Evolutionary conservation across 2,797 vertebrate genomes (phyloP).

Genomic region (Synanceia verrucosa): DNA sequence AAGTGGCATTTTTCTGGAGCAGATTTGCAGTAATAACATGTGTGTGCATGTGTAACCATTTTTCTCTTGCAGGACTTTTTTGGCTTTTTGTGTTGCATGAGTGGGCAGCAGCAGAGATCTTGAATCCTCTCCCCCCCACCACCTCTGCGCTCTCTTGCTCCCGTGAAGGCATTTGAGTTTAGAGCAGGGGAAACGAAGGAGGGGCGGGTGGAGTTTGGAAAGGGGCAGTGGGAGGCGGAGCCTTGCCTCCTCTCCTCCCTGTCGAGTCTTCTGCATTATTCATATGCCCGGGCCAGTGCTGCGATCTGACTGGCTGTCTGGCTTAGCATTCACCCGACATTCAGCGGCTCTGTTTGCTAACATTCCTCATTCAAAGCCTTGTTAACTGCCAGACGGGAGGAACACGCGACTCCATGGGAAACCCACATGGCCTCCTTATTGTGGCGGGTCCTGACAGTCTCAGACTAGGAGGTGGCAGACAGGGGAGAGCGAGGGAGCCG

Average conservation of each 20-base stretch:
- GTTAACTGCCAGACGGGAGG: constrained; percentile 93
- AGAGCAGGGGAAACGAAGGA: constrained; percentile 72
- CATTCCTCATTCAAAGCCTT: constrained; percentile 96
- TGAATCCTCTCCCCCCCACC: constrained; percentile 54
- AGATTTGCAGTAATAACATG: constrained; percentile 62
- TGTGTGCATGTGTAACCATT: constrained; percentile 50
- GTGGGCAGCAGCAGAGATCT: constrained; percentile 67
- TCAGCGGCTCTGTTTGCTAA: constrained; percentile 97
- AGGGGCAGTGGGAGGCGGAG: constrained; percentile 68
- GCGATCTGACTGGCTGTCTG: constrained; percentile 87
- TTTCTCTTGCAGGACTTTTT: constrained; percentile 48
- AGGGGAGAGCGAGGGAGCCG: constrained; percentile 63
- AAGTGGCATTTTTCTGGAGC: constrained; percentile 68
- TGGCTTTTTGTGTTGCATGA: constrained; percentile 46
- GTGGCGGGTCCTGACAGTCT: constrained; percentile 85
- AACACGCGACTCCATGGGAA: constrained; percentile 86
- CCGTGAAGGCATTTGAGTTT: constrained; percentile 86
- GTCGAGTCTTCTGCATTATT: constrained; percentile 91
- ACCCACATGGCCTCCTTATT: constrained; percentile 89
- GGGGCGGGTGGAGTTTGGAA: constrained; percentile 67
- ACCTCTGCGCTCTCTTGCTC: constrained; percentile 60
- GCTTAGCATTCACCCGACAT: constrained; percentile 95
- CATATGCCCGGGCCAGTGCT: constrained; percentile 87
- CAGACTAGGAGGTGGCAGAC: constrained; percentile 75
- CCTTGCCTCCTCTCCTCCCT: constrained; percentile 60